phyloP scores from a whole-genome alignment of 2,888 invertebrate species.

The Hirudinaria manillensis region DNA sequence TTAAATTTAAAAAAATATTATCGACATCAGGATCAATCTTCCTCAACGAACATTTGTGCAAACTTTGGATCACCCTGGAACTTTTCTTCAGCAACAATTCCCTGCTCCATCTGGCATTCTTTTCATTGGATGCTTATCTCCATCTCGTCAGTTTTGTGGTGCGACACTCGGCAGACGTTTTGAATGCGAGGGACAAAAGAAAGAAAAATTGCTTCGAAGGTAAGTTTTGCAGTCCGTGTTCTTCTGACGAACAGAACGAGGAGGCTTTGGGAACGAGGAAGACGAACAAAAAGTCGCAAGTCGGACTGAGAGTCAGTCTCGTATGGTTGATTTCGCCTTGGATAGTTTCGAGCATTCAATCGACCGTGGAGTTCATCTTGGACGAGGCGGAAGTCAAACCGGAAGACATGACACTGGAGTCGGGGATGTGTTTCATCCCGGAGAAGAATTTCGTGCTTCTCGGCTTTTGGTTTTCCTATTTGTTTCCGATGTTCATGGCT shows the following conservation, averaged over 20 bases:
- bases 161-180: not conserved
- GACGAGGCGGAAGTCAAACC: conserved; percentile 33
- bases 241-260: not conserved
- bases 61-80: conserved; percentile 40
- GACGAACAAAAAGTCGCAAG: not conserved
- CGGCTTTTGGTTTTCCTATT: conserved; percentile 39
- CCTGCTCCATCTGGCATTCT: conserved; percentile 39
- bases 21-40: not conserved
- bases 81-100: conserved; percentile 41
- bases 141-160: conserved; percentile 32
- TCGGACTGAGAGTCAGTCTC: not conserved
- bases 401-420: conserved; percentile 30
- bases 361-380: conserved; percentile 39
- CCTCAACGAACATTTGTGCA: conserved; percentile 38
- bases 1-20: not conserved
- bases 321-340: conserved; percentile 41
- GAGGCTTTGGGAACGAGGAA: not conserved
- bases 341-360: conserved; percentile 39
- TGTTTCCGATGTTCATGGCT: conserved; percentile 35
- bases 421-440: conserved; percentile 37
- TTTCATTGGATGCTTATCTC: conserved; percentile 39
- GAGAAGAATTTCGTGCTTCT: conserved; percentile 41
- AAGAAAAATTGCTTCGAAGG: not conserved
- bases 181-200: not conserved
- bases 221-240: not conserved